These are phyloP conservation scores for Heloderma charlesbogerti DNA, from an alignment of 2,113 vertebrate species.

Conservation along the genomic window DNA sequence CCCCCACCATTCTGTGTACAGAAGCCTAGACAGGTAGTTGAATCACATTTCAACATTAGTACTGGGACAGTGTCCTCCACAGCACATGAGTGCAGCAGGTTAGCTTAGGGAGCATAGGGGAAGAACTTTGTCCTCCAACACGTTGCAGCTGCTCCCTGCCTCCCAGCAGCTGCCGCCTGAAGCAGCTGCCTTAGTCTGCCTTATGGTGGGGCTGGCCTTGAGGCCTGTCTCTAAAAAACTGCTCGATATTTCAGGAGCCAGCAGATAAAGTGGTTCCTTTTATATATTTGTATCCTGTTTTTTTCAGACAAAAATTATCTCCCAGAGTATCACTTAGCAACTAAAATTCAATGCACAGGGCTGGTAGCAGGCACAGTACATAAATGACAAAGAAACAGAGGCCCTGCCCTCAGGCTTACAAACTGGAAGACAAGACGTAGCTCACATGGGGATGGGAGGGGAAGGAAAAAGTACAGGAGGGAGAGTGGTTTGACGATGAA, in stretches of 20 bases:
- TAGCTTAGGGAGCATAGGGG: too few relatives aligned
- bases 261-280: not conserved
- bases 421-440: not conserved
- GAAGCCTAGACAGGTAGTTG: too few relatives aligned
- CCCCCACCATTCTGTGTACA: too few relatives aligned
- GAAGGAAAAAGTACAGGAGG: not conserved
- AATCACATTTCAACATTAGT: too few relatives aligned
- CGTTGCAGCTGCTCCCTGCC: too few relatives aligned
- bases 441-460: too few relatives aligned
- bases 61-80: too few relatives aligned
- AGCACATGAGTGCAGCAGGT: too few relatives aligned
- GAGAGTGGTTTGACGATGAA: not conserved
- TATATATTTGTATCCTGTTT: not conserved
- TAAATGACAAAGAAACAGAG: not conserved
- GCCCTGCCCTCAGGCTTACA: not conserved
- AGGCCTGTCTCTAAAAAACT: not conserved
- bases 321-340: not conserved
- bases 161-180: too few relatives aligned
- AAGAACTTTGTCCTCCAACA: too few relatives aligned
- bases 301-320: not conserved
- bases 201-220: too few relatives aligned
- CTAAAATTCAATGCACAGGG: not conserved
- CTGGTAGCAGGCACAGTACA: not conserved
- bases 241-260: not conserved
- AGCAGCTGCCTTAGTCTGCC: too few relatives aligned